phyloP scores from a whole-genome alignment of 35 echinoderm and acorn worm genomes.

The Ophioderma brevispina region DNA sequence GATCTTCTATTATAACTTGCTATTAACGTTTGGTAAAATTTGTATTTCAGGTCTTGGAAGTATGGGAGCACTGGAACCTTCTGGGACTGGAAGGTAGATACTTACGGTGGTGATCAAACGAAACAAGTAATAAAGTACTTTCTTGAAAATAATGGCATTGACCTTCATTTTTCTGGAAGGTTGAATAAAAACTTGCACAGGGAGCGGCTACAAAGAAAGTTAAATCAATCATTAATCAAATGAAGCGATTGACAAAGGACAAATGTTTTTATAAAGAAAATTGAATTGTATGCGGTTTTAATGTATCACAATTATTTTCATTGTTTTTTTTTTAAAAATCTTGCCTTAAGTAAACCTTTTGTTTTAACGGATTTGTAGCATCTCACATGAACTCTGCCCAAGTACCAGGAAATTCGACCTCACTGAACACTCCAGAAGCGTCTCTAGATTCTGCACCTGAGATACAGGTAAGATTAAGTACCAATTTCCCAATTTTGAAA shows the following conservation, averaged over 20 bases:
- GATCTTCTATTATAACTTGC: not conserved
- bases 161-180: too few species aligned
- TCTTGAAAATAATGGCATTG: too few species aligned
- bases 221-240: not conserved
- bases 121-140: slow-evolving; percentile 91
- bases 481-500: not conserved
- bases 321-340: not conserved
- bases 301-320: not conserved
- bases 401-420: too few species aligned
- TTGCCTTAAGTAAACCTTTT: not conserved
- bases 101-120: slow-evolving; percentile 78
- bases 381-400: too few species aligned
- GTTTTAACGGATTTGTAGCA: slow-evolving; percentile 61
- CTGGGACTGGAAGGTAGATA: slow-evolving; percentile 68
- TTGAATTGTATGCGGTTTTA: not conserved
- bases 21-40: not conserved
- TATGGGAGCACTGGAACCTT: slow-evolving; percentile 76
- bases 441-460: slow-evolving; percentile 77
- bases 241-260: too few species aligned
- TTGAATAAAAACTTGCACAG: not conserved
- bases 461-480: slow-evolving; percentile 47
- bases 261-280: not conserved
- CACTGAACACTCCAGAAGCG: too few species aligned
- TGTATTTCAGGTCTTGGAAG: slow-evolving; percentile 68
- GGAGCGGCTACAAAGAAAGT: too few species aligned